These are phyloP conservation scores for Drosophila falleni DNA, from an alignment of 2,888 invertebrate species.

Conservation along the genomic window DNA sequence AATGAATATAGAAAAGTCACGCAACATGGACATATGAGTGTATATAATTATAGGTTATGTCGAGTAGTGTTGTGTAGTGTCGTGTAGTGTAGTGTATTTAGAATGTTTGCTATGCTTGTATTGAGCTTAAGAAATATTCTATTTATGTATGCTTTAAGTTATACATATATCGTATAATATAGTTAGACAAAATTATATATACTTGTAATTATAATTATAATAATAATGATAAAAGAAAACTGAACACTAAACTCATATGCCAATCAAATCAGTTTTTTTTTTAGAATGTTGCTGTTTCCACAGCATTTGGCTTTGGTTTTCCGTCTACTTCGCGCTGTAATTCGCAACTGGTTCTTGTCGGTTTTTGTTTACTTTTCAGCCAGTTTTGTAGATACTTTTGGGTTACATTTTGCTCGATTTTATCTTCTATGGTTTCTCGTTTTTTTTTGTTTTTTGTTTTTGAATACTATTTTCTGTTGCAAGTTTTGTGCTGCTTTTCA, in stretches of 20 bases:
- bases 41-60: constrained; percentile 8
- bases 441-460: constrained; percentile 23
- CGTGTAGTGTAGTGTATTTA: constrained; percentile 16
- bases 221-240: constrained; percentile 6
- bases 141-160: constrained; percentile 46
- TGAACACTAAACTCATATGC: constrained; percentile 52
- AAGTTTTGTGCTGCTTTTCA: constrained; percentile 51
- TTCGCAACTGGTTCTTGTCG: constrained; percentile 32
- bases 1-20: constrained; percentile 49
- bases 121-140: constrained; percentile 59
- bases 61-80: constrained; percentile 17
- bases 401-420: constrained; percentile 17
- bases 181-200: constrained; percentile 23
- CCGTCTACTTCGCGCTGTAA: constrained; percentile 11
- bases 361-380: constrained; percentile 3
- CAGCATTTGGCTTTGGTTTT: constrained; percentile 62
- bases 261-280: constrained; percentile 33
- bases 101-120: constrained; percentile 27
- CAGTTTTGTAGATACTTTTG: constrained; percentile 9
- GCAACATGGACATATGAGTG: constrained; percentile 52
- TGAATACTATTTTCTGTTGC: constrained; percentile 54
- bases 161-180: constrained; percentile 54
- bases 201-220: constrained; percentile 35
- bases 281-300: constrained; percentile 25
- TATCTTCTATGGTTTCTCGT: constrained; percentile 17